These are phyloP conservation scores for Catamblyrhynchus diadema DNA, from an alignment of 2,797 vertebrate species.

Conservation along the genomic window DNA sequence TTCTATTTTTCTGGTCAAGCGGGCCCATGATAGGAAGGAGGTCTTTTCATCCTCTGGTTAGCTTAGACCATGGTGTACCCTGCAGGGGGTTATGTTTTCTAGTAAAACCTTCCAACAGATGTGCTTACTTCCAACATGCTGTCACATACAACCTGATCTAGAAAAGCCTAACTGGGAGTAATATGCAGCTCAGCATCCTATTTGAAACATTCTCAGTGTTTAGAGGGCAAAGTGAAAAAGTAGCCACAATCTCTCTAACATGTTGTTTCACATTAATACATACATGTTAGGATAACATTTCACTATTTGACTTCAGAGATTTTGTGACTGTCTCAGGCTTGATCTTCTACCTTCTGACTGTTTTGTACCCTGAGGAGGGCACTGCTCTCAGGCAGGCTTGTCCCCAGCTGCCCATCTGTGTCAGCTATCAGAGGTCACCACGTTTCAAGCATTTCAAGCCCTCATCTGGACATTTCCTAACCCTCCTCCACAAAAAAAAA, in stretches of 20 bases:
- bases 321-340: neutral
- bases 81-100: neutral
- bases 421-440: neutral
- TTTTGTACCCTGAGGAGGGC: neutral
- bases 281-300: neutral
- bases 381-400: neutral
- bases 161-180: neutral
- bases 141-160: rapidly evolving
- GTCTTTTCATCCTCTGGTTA: neutral
- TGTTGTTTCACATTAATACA: neutral
- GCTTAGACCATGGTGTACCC: neutral
- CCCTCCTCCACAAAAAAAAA: neutral
- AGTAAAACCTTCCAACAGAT: neutral
- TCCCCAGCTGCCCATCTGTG: neutral
- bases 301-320: neutral
- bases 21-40: neutral
- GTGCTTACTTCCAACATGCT: neutral
- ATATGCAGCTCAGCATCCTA: neutral
- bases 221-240: neutral
- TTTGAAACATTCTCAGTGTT: neutral
- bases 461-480: neutral
- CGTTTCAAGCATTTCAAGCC: rapidly evolving
- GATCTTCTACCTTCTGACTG: neutral
- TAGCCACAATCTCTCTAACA: neutral
- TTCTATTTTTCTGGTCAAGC: neutral